These are phyloP conservation scores for Rhea americana DNA, from an alignment of 2,113 vertebrate genomes.

Conservation along the genomic window DNA sequence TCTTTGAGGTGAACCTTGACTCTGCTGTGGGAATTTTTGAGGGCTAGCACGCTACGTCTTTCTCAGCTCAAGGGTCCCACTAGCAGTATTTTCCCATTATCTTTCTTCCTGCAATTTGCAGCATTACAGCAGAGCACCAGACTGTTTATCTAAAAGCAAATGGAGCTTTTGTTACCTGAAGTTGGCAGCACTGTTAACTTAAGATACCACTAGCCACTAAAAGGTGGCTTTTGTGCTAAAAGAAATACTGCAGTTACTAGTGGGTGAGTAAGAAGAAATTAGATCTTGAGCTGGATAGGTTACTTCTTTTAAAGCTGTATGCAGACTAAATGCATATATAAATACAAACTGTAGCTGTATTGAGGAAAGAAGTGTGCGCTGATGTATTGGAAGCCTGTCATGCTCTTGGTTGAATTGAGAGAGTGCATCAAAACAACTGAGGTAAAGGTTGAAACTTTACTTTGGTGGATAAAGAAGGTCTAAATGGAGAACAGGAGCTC, in stretches of 20 bases:
- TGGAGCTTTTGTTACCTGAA: not conserved
- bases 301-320: not conserved
- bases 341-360: not conserved
- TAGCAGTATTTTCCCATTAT: not conserved
- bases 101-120: not conserved
- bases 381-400: not conserved
- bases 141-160: not conserved
- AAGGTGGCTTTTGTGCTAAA: not conserved
- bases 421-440: not conserved
- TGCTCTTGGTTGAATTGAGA: not conserved
- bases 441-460: not conserved
- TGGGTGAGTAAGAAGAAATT: not conserved
- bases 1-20: not conserved
- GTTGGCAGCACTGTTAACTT: not conserved
- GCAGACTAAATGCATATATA: not conserved
- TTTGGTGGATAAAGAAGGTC: not conserved
- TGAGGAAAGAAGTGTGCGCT: not conserved
- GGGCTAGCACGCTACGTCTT: not conserved
- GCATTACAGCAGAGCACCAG: not conserved
- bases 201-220: not conserved
- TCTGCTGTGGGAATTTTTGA: not conserved
- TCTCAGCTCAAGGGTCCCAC: not conserved
- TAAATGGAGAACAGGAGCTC: not conserved
- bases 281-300: not conserved
- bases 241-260: not conserved